Percentiles rank a stretch among this genome's conserved stretches.
Evolutionary conservation across 1,140 invertebrate genomes (phyloP).

Genomic region (Drosophila truncata): DNA sequence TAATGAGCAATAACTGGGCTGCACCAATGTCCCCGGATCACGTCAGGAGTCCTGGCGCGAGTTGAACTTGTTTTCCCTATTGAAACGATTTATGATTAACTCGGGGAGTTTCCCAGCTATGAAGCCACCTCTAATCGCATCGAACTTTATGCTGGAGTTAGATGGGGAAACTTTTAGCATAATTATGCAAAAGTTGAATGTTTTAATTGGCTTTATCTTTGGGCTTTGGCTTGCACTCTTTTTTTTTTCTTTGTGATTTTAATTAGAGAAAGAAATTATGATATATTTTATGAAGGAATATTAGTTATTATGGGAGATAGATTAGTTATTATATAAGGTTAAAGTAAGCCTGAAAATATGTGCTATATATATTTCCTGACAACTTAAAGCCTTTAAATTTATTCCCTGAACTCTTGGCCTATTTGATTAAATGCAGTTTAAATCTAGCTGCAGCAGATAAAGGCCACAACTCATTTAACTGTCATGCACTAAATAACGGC

Average conservation of each 20-base stretch:
- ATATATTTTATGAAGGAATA: background rate
- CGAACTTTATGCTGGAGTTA: constrained; percentile 32
- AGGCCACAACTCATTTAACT: constrained; percentile 79
- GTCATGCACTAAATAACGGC: constrained; percentile 81
- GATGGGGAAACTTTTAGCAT: constrained; percentile 24
- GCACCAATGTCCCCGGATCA: constrained; percentile 22
- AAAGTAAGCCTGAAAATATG: background rate
- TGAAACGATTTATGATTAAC: constrained; percentile 42
- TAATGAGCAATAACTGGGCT: constrained; percentile 55
- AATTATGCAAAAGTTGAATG: constrained; percentile 34
- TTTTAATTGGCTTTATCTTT: constrained; percentile 31
- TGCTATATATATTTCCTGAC: background rate
- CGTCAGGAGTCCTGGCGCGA: constrained; percentile 13
- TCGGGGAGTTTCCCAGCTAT: constrained; percentile 2
- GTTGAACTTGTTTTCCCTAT: constrained; percentile 29
- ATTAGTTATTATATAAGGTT: background rate
- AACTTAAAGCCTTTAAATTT: background rate
- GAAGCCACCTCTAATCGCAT: constrained; percentile 30
- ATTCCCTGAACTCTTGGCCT: constrained; percentile 15
- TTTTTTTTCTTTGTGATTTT: constrained; percentile 11
- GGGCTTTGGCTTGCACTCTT: background rate
- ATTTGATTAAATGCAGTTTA: constrained; percentile 70
- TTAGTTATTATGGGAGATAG: background rate
- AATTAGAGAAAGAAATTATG: constrained; percentile 6
- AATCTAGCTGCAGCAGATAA: constrained; percentile 47